Evolutionary conservation across 1,140 invertebrate genomes (phyloP), one percentile per base, ranked within the genome.

Genomic region (Varroa destructor): DNA sequence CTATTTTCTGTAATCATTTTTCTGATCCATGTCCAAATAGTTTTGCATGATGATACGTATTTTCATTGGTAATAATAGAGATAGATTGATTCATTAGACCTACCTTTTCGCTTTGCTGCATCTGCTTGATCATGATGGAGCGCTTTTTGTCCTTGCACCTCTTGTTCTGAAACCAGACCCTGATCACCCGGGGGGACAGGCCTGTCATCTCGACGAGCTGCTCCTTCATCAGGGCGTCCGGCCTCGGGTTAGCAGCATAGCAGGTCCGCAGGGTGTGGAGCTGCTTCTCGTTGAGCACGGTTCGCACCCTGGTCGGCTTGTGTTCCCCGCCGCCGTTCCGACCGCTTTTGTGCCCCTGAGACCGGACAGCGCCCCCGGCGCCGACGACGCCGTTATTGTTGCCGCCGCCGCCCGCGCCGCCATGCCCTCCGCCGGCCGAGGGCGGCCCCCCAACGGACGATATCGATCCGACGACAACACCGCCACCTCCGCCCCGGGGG

Each of bases 111-210:
- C 93, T 90, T 76, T 89, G 86, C 86, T 96, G 91, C 80, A 97
- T 91, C 81, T 97, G 90, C 80, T 97, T 97, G 85, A 97, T 89
- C 74, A 95, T 87, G 54, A 97, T 90, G 55, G 89, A 93, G 77
- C 91, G 89, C 83, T 99, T 99, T 82, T 99, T 99, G 81, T 99
- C 96, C 81, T 99, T 99, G 83, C 95, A 99, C 46, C 96, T 82
- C 80, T 99, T 99, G 82, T 99, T 99, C 81, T 99, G 92, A 82
- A 97, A 97, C 94, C 94, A 98, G 25, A 97, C 94, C 77, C 94
- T 84, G 77, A 97, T 97, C 72, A 99, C 94, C 36, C 94, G 82
- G 0, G 93, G 93, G 76, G 89, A 93, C 1, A 99, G 85, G 0
- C 90, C 87, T 0, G 96, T 99, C 93, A 97, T 96, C 81, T 99